Evolutionary conservation across 2,113 vertebrate species (phyloP), one percentile per base, ranked within the genome.

Genomic region (Daphoenositta chrysoptera): DNA sequence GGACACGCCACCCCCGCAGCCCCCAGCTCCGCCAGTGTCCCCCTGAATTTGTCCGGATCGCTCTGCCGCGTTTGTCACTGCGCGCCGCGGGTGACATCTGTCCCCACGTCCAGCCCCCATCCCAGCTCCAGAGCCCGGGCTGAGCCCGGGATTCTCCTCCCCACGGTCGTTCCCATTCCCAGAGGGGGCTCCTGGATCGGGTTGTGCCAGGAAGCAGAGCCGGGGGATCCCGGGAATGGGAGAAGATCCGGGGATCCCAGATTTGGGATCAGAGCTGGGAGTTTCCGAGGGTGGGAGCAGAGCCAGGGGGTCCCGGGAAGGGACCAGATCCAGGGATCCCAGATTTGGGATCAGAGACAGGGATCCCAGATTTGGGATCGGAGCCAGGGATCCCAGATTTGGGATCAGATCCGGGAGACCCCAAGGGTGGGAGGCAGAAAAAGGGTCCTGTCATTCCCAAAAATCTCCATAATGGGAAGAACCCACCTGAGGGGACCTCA

Each of bases 401-500:
- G 44, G 44, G 44, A 44, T 44, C 44, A 44, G 42, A 44, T 44
- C 42, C 17, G 1, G 16, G 22, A 53, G 23, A 13, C 23, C 51
- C 81, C 3, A 1, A 20, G n/a, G 15, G 42, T 4, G 2, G 16
- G 40, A 51, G 26, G 9, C 11, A 15, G 17, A 16, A 0, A 14
- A 39, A 18, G 42, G 19, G 9, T 48, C 37, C 68, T 4, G 20
- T 1, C 5, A 17, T 45, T 76, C 68, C 83, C 45, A 17, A 24
- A 51, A 35, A 19, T 40, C 12, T 21, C 45, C 1, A 0, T 4
- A 40, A 13, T 7, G 24, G 47, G 63, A 39, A n/a, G 27, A 20
- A 70, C 7, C 11, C 15, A 1, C 6, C 14, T 1, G 0, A 2
- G 45, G 26, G 14, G 16, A 12, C 11, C 28, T 15, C 35, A 22